phyloP scores from a whole-genome alignment of 2,113 vertebrate species.

The Octodon degus region DNA sequence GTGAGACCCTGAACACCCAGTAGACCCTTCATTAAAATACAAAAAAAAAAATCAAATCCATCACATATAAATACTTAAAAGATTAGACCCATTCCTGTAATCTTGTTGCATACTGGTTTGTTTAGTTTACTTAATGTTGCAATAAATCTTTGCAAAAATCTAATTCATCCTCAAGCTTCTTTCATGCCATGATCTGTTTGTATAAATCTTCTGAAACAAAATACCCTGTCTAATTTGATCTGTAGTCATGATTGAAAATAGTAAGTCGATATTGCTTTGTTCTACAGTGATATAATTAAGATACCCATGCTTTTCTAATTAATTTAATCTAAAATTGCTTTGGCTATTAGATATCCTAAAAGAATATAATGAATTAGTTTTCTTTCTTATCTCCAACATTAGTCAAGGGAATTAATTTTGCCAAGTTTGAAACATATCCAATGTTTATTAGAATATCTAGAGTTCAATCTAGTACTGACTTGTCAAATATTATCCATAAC shows the following conservation, averaged over 20 bases:
- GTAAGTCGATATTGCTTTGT: slow-evolving; percentile 70
- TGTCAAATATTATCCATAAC: slow-evolving; percentile 40
- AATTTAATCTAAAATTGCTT: slow-evolving; percentile 81
- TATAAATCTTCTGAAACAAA: slow-evolving; percentile 72
- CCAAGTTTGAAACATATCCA: slow-evolving; percentile 58
- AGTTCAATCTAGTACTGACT: slow-evolving; percentile 25
- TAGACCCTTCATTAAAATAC: too few species aligned
- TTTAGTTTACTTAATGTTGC: slow-evolving; percentile 84
- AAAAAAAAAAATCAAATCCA: slow-evolving; percentile 16
- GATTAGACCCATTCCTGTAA: slow-evolving; percentile 80
- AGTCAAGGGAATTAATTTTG: slow-evolving; percentile 76
- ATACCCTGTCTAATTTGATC: slow-evolving; percentile 79
- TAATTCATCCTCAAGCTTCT: slow-evolving; percentile 75
- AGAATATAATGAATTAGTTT: slow-evolving; percentile 76
- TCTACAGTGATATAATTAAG: slow-evolving; percentile 72
- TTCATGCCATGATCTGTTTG: slow-evolving; percentile 72
- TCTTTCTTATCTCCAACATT: slow-evolving; percentile 74
- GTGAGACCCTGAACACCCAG: too few species aligned
- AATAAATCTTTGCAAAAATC: slow-evolving; percentile 82
- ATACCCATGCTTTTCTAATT: slow-evolving; percentile 77
- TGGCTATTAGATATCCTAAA: slow-evolving; percentile 73
- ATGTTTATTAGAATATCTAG: slow-evolving; percentile 67
- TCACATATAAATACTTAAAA: slow-evolving; percentile 83
- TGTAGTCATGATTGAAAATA: slow-evolving; percentile 74
- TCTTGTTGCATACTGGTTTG: slow-evolving; percentile 72